Conservation (phyloP, 2,888 invertebrate species). For the Oligia strigilis region DNA sequence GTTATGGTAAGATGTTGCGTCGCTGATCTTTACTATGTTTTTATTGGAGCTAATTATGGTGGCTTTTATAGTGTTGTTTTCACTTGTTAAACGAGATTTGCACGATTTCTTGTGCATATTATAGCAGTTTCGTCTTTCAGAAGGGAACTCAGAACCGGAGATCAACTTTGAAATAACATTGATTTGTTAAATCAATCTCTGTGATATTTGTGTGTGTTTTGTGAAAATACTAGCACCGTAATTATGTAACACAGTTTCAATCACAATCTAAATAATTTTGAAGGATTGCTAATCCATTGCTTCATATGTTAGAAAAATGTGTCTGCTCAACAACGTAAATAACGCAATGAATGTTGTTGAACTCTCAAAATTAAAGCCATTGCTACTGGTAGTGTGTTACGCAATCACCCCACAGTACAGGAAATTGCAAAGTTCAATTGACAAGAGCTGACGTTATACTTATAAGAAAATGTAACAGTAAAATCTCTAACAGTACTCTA, state of each 20-base stretch:
- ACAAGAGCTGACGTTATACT: background rate
- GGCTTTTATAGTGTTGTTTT: slow-evolving; percentile 2
- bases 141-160: too few relatives aligned
- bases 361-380: too few relatives aligned
- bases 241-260: too few relatives aligned
- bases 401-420: background rate
- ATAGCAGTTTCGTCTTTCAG: background rate
- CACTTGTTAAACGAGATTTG: background rate
- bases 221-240: too few relatives aligned
- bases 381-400: too few relatives aligned
- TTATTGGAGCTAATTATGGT: slow-evolving; percentile 23
- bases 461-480: background rate
- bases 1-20: slow-evolving; percentile 43
- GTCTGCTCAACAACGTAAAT: too few relatives aligned
- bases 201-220: too few relatives aligned
- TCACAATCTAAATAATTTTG: too few relatives aligned
- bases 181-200: background rate
- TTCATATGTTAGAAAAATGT: too few relatives aligned
- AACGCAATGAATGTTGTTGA: too few relatives aligned
- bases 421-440: background rate
- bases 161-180: background rate
- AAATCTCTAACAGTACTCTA: background rate
- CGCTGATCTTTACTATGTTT: slow-evolving; percentile 31
- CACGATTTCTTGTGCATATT: background rate
- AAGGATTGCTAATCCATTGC: too few relatives aligned